phyloP scores from a whole-genome alignment of 2,797 vertebrate genomes.

The Glossophaga mutica region DNA sequence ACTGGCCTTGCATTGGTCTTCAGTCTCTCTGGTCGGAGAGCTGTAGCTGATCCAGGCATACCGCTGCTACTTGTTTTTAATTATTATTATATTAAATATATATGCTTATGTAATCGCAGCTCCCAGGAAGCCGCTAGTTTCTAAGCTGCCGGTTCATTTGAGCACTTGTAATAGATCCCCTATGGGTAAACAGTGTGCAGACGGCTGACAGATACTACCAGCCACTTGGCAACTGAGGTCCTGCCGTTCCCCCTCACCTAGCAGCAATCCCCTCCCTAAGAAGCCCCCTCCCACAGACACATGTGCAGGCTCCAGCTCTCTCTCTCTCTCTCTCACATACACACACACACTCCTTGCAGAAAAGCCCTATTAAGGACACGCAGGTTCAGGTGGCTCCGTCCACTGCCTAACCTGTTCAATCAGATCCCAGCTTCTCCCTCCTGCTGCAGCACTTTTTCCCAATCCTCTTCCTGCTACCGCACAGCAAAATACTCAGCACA shows the following conservation, averaged over 20 bases:
- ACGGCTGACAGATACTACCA: conserved; percentile 83
- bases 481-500: conserved; percentile 85
- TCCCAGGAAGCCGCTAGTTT: conserved; percentile 76
- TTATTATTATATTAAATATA: conserved; percentile 70
- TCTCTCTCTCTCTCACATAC: not conserved
- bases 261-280: conserved; percentile 19
- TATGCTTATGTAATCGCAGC: conserved; percentile 78
- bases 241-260: conserved; percentile 69
- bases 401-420: conserved; percentile 72
- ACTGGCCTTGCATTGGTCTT: conserved; percentile 86
- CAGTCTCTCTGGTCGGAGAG: conserved; percentile 84
- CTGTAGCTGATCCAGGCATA: conserved; percentile 81
- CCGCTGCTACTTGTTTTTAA: conserved; percentile 76
- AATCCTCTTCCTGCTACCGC: conserved; percentile 68
- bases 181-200: conserved; percentile 75
- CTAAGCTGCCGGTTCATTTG: conserved; percentile 79
- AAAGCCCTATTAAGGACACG: conserved; percentile 71
- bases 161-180: conserved; percentile 80
- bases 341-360: conserved; percentile 75
- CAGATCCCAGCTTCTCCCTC: conserved; percentile 70
- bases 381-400: conserved; percentile 63
- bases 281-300: conserved; percentile 69
- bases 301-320: conserved; percentile 30
- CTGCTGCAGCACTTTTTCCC: conserved; percentile 68
- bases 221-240: conserved; percentile 77